These are phyloP conservation scores for Hylaeus volcanicus DNA, from an alignment of 1,140 invertebrate species.

Conservation along the genomic window DNA sequence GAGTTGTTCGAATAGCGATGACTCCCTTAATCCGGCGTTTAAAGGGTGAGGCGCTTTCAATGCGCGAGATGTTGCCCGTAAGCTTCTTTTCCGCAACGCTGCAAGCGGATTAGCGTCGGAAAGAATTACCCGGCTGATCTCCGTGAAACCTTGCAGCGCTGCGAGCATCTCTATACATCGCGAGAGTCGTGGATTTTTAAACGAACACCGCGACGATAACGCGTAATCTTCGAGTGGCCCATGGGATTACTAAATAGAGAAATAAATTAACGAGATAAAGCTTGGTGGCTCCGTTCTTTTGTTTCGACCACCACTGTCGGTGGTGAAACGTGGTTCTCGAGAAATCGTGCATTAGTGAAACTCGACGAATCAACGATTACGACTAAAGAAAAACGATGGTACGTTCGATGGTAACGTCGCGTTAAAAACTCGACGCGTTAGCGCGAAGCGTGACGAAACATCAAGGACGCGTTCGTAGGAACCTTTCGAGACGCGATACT, in stretches of 20 bases:
- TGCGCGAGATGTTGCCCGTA: slow-evolving; percentile 41
- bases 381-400: no score
- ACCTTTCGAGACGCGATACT: no score
- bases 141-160: slow-evolving; percentile 43
- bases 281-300: not conserved
- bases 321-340: no score
- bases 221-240: slow-evolving; percentile 24
- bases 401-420: no score
- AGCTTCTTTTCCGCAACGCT: slow-evolving; percentile 50
- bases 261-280: slow-evolving; percentile 41
- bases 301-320: not conserved
- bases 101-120: slow-evolving; percentile 54
- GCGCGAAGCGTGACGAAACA: no score
- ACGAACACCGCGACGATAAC: not conserved
- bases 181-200: slow-evolving; percentile 6
- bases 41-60: slow-evolving; percentile 26
- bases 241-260: slow-evolving; percentile 27
- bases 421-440: no score
- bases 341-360: no score
- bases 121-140: slow-evolving; percentile 53
- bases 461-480: no score
- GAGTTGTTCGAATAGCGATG: slow-evolving; percentile 21
- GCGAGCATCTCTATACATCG: not conserved
- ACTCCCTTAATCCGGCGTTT: slow-evolving; percentile 37
- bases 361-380: no score